Percentiles rank a stretch among this genome's conserved stretches.
These are phyloP conservation scores for Pundamilia nyererei DNA, from an alignment of 2,113 vertebrate genomes.

Conservation along the genomic window DNA sequence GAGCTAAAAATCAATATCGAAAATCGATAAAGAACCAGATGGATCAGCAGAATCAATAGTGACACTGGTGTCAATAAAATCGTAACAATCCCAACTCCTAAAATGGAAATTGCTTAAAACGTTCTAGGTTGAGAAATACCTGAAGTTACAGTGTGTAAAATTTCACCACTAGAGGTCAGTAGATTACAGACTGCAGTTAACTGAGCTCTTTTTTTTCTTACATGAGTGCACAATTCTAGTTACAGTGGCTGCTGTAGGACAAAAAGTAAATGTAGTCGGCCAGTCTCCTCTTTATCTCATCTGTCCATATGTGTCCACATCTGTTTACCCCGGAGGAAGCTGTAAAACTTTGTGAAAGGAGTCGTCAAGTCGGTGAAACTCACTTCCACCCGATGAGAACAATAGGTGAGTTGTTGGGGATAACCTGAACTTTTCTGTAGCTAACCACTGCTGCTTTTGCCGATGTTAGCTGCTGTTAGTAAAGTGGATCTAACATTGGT, in stretches of 20 bases:
- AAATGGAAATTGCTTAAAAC: background rate
- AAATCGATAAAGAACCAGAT: background rate
- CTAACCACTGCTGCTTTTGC: background rate
- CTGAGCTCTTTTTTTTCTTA: background rate
- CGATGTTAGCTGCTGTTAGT: background rate
- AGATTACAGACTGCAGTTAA: background rate
- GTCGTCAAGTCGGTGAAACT: fast-evolving
- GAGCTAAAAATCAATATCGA: fast-evolving
- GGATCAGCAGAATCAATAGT: background rate
- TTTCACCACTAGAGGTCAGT: background rate
- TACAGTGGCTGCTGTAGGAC: background rate
- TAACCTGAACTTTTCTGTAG: background rate
- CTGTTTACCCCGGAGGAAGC: background rate
- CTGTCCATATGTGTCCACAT: background rate
- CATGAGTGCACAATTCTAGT: background rate
- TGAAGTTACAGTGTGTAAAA: background rate
- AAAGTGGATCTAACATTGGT: background rate
- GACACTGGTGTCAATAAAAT: background rate
- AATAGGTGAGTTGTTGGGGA: background rate
- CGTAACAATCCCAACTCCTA: background rate
- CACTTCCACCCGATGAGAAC: background rate
- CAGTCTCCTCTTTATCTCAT: background rate
- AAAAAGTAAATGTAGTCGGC: background rate
- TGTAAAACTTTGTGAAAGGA: background rate
- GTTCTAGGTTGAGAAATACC: background rate